phyloP scores from a whole-genome alignment of 1,140 invertebrate species.

The Saccostrea glomerata region DNA sequence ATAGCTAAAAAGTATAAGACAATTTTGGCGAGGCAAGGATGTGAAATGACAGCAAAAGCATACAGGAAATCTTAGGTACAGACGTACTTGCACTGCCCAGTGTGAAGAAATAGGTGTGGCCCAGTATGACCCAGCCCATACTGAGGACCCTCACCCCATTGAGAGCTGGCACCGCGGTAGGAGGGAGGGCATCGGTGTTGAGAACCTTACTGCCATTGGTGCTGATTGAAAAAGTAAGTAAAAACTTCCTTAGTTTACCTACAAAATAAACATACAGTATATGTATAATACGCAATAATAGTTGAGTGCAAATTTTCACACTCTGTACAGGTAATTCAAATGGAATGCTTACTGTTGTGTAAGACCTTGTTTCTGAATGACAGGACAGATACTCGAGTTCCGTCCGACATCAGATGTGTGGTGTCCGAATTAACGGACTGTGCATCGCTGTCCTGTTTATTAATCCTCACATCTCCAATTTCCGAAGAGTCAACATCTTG shows the following conservation, averaged over 20 bases:
- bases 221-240: background rate
- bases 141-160: constrained; percentile 39
- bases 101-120: constrained; percentile 38
- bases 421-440: background rate
- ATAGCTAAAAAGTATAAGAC: too few relatives aligned
- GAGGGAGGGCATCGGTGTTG: background rate
- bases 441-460: background rate
- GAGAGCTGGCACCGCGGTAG: background rate
- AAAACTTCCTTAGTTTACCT: constrained; percentile 1
- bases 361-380: background rate
- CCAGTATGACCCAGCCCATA: constrained; percentile 43
- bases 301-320: too few relatives aligned
- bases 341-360: background rate
- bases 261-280: background rate
- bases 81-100: too few relatives aligned
- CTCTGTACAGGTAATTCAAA: too few relatives aligned
- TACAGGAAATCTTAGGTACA: too few relatives aligned
- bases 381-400: background rate
- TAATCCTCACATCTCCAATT: background rate
- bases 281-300: too few relatives aligned
- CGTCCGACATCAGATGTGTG: background rate
- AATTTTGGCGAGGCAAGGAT: too few relatives aligned
- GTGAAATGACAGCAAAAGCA: too few relatives aligned
- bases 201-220: constrained; percentile 15
- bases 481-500: background rate